Evolutionary conservation across 2,113 vertebrate genomes (phyloP), one percentile per base, ranked within the genome.

Genomic region (Cryptoleucopteryx plumbea): DNA sequence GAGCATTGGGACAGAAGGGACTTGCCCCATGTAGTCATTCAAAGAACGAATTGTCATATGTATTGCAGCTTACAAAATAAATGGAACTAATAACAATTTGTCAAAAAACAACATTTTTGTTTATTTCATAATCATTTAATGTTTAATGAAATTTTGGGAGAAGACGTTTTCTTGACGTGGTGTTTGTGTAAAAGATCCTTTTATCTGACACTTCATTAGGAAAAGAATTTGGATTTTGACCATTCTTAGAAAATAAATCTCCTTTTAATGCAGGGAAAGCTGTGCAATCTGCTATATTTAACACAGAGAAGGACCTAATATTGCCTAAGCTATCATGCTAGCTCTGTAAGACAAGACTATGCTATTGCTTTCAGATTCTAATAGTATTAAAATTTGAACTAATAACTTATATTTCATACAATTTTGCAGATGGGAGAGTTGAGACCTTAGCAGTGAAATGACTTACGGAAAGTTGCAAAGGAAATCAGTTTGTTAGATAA

Each of bases 151-250:
- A 53, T 88, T 82, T 45, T 52, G 45, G 58, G 74, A 85, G 29
- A 52, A 31, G 3, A n/a, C 0, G 0, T 90, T 93, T 70, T 83
- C 74, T 91, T 70, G 42, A 52, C 63, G 23, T 31, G 45, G 32
- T 61, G 16, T 73, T 89, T 77, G 42, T 47, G 34, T 47, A 70
- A 80, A 85, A 80, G 58, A 61, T 85, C 36, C 81, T 94, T 95
- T 92, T 52, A 78, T 71, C 52, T 88, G 66, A 93, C 56, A 52
- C 23, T 78, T 95, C 56, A 62, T 75, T 94, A 92, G 82, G 42
- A 88, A 78, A 80, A 59, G 63, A 75, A 86, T 88, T 91, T 95
- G 72, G 47, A 74, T 90, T 91, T 81, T 68, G n/a, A 92, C 43
- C 1, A 0, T 72, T 91, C 27, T 48, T 67, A 61, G 58, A 40